Base-by-base conservation (phyloP, 2,888 invertebrate species). In the Trileptium ribeirensis region DNA sequence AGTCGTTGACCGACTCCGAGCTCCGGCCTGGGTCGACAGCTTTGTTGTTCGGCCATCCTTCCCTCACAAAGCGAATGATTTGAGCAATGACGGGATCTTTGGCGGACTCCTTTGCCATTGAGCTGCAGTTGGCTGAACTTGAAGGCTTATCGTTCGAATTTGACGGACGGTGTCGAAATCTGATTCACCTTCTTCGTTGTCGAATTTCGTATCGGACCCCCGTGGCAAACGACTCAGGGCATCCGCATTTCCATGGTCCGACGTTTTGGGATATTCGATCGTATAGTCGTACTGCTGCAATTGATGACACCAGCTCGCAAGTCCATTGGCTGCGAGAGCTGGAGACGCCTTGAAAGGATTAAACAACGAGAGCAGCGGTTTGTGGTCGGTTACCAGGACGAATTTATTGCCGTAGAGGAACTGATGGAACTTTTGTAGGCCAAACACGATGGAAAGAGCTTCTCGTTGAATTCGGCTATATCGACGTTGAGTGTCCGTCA, bases 391-490 rank as follows among this genome's bases (percentile, higher is more conserved):
- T n/a, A 82, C 19, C 51, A 85, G 67, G 1, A 36, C 39, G 74
- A 85, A 85, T 19, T 74, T 74, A 36, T 82, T 38, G n/a, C 83
- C 85, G 79, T 79, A 86, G 36, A 84, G 40, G 80, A 84, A 85
- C 78, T 85, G 83, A 70, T 85, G 83, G 70, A 85, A 84, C 74
- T 83, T 84, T 33, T 84, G 84, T 15, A 86, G 81, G 34, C 83
- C 83, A 64, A 83, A 84, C 1, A 85, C 81, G 8, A 85, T 74
- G 2, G 83, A 78, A 29, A 86, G 51, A n/a, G 77, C 84, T 80
- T 86, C 86, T 79, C 82, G 84, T 8, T 85, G 84, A 1, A 85
- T 83, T 51, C 84, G 84, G 15, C 83, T 79, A 79, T 85, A 85
- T n/a, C 79, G 80, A 75, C 82, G 82, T 67, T 85, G 85, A 3